A percentile compares a stretch with the other conserved stretches of the same genome.
These are phyloP conservation scores for Mormyrops boulengeri DNA, from an alignment of 2,797 vertebrate genomes.

Conservation along the genomic window DNA sequence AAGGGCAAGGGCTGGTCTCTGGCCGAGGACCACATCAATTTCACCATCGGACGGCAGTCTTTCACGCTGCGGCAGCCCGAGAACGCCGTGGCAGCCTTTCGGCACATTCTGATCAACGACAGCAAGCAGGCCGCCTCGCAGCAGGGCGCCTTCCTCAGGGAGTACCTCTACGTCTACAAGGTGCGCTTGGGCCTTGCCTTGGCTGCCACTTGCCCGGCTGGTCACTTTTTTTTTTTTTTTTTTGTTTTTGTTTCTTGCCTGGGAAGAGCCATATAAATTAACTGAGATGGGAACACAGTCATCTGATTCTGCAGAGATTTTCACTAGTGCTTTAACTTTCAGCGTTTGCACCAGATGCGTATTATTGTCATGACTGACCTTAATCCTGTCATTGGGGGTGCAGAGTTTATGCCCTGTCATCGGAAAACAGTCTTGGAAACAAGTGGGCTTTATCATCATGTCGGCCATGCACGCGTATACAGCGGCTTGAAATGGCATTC, in stretches of 20 bases:
- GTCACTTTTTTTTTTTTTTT: neutral
- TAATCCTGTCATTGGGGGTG: neutral
- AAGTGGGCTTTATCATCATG: neutral
- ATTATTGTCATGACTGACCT: neutral
- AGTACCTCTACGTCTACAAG: constrained; percentile 95
- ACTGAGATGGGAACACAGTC: neutral
- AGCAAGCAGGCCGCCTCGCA: constrained; percentile 87
- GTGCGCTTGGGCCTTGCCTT: constrained; percentile 44
- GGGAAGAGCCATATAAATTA: neutral
- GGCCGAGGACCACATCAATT: constrained; percentile 97
- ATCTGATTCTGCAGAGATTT: neutral
- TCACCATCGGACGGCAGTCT: constrained; percentile 93
- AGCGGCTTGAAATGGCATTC: neutral
- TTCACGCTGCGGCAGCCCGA: constrained; percentile 84
- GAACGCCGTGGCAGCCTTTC: constrained; percentile 82
- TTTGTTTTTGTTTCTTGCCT: neutral
- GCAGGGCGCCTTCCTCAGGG: constrained; percentile 88
- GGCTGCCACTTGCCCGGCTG: neutral
- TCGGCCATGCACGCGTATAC: neutral
- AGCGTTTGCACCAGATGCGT: neutral
- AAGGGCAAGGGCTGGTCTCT: constrained; percentile 91
- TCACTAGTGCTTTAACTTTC: neutral
- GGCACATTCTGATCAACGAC: constrained; percentile 89
- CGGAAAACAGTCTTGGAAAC: neutral
- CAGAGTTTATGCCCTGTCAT: neutral